A percentile compares a stretch with the other conserved stretches of the same genome.
These are phyloP conservation scores for Eulithis testata DNA, from an alignment of 2,888 invertebrate species.

Conservation along the genomic window DNA sequence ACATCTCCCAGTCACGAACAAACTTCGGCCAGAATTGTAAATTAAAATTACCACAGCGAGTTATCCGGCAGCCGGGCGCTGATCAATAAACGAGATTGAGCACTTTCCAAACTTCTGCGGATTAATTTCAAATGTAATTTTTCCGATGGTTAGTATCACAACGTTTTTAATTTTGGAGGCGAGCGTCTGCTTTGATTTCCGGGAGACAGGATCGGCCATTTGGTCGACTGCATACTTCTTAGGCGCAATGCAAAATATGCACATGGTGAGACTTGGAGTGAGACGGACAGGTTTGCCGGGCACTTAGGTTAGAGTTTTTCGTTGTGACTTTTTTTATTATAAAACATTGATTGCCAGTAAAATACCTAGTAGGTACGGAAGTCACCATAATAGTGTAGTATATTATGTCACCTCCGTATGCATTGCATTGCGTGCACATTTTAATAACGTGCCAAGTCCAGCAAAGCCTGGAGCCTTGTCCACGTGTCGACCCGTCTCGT, in stretches of 20 bases:
- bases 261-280: neutral
- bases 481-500: too few species aligned
- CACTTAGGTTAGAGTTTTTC: too few species aligned
- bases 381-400: too few species aligned
- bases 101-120: conserved; percentile 28
- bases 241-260: neutral
- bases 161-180: conserved; percentile 40
- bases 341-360: too few species aligned
- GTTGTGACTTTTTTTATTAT: too few species aligned
- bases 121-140: conserved; percentile 27
- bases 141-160: conserved; percentile 22
- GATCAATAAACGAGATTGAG: conserved; percentile 34
- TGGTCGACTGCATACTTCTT: conserved; percentile 19
- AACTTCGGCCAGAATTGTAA: conserved; percentile 19
- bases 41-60: conserved; percentile 32
- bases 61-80: conserved; percentile 24
- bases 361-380: too few species aligned
- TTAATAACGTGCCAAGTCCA: too few species aligned
- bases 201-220: conserved; percentile 23
- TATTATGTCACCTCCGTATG: too few species aligned
- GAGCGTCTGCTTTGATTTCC: conserved; percentile 42
- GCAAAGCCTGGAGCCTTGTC: too few species aligned
- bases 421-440: too few species aligned
- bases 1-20: conserved; percentile 19
- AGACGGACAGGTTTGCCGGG: too few species aligned